Evolutionary conservation across 2,113 vertebrate species (phyloP).

Genomic region (Pygoscelis adeliae): DNA sequence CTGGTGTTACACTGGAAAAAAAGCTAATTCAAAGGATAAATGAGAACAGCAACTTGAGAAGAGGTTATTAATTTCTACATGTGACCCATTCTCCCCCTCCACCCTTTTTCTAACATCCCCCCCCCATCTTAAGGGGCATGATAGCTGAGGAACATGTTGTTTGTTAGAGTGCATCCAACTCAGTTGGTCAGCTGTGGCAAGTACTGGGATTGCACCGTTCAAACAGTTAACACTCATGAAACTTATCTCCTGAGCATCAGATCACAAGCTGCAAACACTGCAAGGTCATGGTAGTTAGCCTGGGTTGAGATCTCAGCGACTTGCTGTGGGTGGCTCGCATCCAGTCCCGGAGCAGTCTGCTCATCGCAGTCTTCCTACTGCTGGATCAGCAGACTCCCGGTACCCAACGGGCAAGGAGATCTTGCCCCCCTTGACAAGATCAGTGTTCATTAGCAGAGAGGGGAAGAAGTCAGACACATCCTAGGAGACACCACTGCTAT

Average conservation of each 20-base stretch:
- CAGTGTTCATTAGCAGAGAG: neutral
- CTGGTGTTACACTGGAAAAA: neutral
- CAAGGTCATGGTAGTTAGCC: neutral
- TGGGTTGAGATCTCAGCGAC: neutral
- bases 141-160: neutral
- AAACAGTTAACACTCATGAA: neutral
- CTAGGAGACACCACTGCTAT: neutral
- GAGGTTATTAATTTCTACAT: neutral
- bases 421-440: neutral
- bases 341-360: neutral
- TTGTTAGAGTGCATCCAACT: accelerated
- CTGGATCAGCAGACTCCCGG: neutral
- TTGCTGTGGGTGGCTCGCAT: neutral
- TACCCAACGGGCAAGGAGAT: neutral
- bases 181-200: too few relatives aligned
- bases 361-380: neutral
- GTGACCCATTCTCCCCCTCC: neutral
- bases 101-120: neutral
- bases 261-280: neutral
- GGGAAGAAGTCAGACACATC: neutral
- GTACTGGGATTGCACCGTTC: neutral
- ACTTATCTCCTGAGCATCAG: neutral
- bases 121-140: neutral
- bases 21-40: neutral
- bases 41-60: neutral